Conservation (phyloP, 1,140 invertebrate genomes). For the Oncopodura yosiiana region DNA sequence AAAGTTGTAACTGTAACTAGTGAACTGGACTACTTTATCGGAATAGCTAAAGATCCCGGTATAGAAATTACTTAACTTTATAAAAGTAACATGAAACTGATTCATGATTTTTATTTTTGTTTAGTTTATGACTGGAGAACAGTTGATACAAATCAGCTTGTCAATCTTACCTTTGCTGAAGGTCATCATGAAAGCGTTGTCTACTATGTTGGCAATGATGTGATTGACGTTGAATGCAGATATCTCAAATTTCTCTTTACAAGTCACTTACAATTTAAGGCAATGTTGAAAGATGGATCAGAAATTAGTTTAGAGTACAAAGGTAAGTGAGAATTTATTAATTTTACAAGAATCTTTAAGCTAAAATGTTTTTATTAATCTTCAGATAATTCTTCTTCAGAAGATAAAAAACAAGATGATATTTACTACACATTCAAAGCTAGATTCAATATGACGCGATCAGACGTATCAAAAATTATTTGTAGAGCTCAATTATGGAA, state of each 20-base stretch:
- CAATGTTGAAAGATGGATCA: no score
- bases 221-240: no score
- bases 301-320: not conserved
- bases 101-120: not conserved
- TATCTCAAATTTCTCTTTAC: no score
- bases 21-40: constrained; percentile 7
- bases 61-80: not conserved
- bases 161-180: no score
- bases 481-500: constrained; percentile 21
- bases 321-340: constrained; percentile 5
- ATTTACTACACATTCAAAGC: not conserved
- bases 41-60: no score
- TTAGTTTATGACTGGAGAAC: constrained; percentile 10
- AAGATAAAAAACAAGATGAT: not conserved
- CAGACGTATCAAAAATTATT: constrained; percentile 5
- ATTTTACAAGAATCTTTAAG: constrained; percentile 10
- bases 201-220: no score
- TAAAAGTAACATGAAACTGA: not conserved
- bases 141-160: no score
- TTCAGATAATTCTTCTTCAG: not conserved
- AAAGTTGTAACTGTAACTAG: constrained; percentile 7
- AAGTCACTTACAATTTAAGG: no score
- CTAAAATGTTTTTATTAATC: constrained; percentile 11
- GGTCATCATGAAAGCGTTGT: no score
- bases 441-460: not conserved